phyloP scores from a whole-genome alignment of 2,113 vertebrate genomes.

The Amia ocellicauda region DNA sequence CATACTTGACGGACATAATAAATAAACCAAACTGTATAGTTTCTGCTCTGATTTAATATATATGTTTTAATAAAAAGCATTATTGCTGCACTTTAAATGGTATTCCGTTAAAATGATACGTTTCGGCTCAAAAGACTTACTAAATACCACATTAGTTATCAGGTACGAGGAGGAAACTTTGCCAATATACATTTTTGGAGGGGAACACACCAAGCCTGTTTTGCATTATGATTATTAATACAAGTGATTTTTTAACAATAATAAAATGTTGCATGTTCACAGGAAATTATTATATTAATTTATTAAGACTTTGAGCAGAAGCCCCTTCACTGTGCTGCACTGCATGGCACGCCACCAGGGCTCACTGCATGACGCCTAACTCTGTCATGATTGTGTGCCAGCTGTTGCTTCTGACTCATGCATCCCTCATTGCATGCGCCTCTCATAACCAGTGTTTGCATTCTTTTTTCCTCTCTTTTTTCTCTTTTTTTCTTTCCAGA shows the following conservation, averaged over 20 bases:
- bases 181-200: no score
- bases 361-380: conserved; percentile 63
- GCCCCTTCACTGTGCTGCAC: conserved; percentile 58
- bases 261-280: conserved; percentile 7
- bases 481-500: conserved; percentile 77
- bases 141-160: no score
- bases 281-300: no score
- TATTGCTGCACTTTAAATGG: no score
- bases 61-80: no score
- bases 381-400: conserved; percentile 71
- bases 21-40: no score
- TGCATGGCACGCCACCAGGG: conserved; percentile 66
- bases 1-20: no score
- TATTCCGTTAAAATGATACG: no score
- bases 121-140: no score
- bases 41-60: no score
- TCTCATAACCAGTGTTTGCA: conserved; percentile 88
- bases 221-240: background rate
- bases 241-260: background rate
- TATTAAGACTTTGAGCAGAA: background rate
- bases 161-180: no score
- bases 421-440: conserved; percentile 92
- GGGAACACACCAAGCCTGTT: background rate
- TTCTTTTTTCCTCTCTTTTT: conserved; percentile 72
- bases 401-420: conserved; percentile 81